These are phyloP conservation scores for Hyalella azteca DNA, from an alignment of 2,888 invertebrate genomes.

Conservation along the genomic window DNA sequence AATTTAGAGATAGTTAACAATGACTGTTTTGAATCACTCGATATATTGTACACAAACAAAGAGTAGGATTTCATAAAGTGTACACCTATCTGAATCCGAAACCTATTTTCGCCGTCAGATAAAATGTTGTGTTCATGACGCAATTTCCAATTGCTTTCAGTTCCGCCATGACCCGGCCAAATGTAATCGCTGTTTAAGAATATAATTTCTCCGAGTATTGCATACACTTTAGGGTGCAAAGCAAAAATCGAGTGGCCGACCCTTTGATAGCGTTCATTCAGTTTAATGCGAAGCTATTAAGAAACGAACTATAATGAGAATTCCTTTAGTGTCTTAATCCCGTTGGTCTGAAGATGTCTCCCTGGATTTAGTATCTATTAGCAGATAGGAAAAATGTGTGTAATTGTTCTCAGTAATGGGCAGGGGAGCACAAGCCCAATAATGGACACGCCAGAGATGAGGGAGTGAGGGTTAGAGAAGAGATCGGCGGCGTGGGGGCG, in stretches of 20 bases:
- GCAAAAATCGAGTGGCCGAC: not conserved
- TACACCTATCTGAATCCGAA: too few species aligned
- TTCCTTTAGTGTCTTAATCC: constrained; percentile 36
- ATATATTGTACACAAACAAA: too few species aligned
- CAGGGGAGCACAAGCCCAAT: not conserved
- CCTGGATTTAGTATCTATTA: constrained; percentile 37
- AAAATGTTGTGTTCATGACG: too few species aligned
- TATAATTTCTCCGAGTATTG: not conserved
- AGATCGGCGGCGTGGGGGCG: not conserved
- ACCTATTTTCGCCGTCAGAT: too few species aligned
- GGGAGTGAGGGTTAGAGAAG: not conserved
- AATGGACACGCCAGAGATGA: not conserved
- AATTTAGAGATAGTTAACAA: too few species aligned
- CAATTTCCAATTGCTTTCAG: too few species aligned
- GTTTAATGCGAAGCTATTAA: constrained; percentile 29
- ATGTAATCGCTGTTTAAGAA: constrained; percentile 2
- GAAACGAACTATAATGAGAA: constrained; percentile 33
- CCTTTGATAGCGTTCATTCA: constrained; percentile 31
- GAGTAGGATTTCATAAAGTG: too few species aligned
- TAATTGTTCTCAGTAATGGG: constrained; percentile 35
- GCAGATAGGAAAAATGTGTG: constrained; percentile 32
- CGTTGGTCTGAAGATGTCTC: constrained; percentile 32
- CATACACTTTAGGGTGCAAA: not conserved
- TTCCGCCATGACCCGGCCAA: too few species aligned
- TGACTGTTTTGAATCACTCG: too few species aligned